Conservation (phyloP, 2,113 vertebrate genomes). For the Mirounga angustirostris region DNA sequence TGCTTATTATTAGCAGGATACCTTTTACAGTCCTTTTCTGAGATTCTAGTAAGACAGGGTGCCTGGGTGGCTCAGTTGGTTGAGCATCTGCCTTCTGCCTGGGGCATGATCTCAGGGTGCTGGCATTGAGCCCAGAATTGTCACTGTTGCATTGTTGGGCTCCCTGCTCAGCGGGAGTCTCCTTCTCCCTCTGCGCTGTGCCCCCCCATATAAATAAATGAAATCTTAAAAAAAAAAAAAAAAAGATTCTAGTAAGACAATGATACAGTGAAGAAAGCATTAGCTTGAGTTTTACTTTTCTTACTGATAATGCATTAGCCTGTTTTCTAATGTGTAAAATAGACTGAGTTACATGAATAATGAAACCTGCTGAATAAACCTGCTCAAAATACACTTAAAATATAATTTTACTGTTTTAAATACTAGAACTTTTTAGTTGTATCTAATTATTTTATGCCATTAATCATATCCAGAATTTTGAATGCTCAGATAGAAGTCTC, state of each 20-base stretch:
- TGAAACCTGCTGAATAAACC: conserved; percentile 22
- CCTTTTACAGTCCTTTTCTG: not conserved
- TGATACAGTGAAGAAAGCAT: not conserved
- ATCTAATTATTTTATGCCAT: not conserved
- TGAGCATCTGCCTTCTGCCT: not conserved
- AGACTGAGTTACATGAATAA: not conserved
- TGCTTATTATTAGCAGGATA: not conserved
- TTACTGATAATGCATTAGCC: conserved; percentile 6
- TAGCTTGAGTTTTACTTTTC: not conserved
- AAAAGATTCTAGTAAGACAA: not conserved
- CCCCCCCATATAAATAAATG: not conserved
- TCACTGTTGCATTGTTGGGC: not conserved
- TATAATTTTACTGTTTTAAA: conserved; percentile 37
- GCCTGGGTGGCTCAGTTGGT: not conserved
- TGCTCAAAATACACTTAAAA: not conserved
- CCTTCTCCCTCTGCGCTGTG: not conserved
- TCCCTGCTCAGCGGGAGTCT: not conserved
- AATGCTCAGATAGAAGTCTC: not conserved
- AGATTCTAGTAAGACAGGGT: not conserved
- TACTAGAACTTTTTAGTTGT: not conserved
- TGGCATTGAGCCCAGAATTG: not conserved
- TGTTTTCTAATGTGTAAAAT: conserved; percentile 13
- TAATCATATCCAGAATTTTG: conserved; percentile 6
- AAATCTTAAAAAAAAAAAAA: too few species aligned
- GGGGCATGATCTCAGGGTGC: not conserved